phyloP scores from a whole-genome alignment of 2,888 invertebrate genomes.

The Gryllus longicercus region DNA sequence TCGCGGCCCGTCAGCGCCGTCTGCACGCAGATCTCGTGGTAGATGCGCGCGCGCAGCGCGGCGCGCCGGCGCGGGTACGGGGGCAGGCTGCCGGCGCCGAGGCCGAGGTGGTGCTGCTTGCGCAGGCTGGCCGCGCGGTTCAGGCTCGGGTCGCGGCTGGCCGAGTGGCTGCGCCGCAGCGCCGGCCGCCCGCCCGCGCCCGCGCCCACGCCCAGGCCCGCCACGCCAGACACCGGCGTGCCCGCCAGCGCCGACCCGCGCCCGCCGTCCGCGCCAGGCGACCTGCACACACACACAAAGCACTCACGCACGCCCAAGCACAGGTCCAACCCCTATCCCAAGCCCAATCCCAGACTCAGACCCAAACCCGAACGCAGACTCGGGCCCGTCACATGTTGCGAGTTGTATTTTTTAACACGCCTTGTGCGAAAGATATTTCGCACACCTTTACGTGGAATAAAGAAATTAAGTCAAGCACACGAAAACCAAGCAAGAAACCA shows the following conservation, averaged over 20 bases:
- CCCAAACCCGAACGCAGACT: no score
- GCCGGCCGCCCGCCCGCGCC: background rate
- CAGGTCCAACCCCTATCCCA: no score
- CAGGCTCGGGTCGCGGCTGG: slow-evolving; percentile 42
- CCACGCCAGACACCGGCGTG: background rate
- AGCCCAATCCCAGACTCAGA: no score
- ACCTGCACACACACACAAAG: background rate
- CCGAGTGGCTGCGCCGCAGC: slow-evolving; percentile 31
- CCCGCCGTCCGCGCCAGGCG: background rate
- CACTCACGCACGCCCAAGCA: no score
- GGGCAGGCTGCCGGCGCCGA: background rate
- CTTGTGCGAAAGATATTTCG: no score
- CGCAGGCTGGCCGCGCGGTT: slow-evolving; percentile 42
- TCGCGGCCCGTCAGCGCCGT: slow-evolving; percentile 71
- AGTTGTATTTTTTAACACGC: no score
- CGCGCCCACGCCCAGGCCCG: no score
- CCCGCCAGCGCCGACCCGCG: background rate
- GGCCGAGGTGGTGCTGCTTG: slow-evolving; percentile 28
- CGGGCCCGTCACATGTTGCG: no score
- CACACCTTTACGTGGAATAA: no score
- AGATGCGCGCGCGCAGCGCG: slow-evolving; percentile 63
- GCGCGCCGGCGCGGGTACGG: slow-evolving; percentile 48
- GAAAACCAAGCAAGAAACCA: no score
- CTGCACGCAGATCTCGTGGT: slow-evolving; percentile 74
- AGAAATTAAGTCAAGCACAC: no score